Conservation (phyloP, 2,797 vertebrate genomes). For the Florisuga fusca region DNA sequence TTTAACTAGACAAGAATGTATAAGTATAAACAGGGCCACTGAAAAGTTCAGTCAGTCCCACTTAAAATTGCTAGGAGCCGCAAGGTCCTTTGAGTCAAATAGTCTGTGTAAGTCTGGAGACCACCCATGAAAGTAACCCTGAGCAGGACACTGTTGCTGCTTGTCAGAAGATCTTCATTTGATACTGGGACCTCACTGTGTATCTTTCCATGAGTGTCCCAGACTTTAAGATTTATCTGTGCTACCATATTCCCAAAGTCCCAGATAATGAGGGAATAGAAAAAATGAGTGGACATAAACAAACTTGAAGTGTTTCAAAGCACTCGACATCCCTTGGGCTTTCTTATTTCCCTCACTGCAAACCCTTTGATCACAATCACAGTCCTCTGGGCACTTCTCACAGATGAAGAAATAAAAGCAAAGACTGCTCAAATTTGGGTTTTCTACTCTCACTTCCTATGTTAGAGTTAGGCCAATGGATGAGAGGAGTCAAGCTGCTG, state of each 20-base stretch:
- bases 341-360: neutral
- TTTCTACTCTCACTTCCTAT: rapidly evolving
- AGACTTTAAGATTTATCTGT: neutral
- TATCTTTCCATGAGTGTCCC: neutral
- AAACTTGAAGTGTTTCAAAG: neutral
- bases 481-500: neutral
- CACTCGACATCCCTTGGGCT: neutral
- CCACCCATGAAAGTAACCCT: neutral
- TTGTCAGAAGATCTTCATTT: neutral
- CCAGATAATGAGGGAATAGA: neutral
- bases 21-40: neutral
- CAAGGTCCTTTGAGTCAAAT: neutral
- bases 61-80: neutral
- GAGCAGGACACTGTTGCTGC: neutral
- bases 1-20: conserved; percentile 1
- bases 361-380: neutral
- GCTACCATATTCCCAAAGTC: neutral
- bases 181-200: neutral
- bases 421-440: neutral
- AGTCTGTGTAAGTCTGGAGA: neutral
- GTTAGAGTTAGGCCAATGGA: neutral
- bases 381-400: neutral
- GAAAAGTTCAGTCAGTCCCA: neutral
- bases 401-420: neutral
- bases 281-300: neutral